A percentile compares a stretch with the other conserved stretches of the same genome.
Evolutionary conservation across 2,797 vertebrate species (phyloP).

Genomic region (Pterois miles): DNA sequence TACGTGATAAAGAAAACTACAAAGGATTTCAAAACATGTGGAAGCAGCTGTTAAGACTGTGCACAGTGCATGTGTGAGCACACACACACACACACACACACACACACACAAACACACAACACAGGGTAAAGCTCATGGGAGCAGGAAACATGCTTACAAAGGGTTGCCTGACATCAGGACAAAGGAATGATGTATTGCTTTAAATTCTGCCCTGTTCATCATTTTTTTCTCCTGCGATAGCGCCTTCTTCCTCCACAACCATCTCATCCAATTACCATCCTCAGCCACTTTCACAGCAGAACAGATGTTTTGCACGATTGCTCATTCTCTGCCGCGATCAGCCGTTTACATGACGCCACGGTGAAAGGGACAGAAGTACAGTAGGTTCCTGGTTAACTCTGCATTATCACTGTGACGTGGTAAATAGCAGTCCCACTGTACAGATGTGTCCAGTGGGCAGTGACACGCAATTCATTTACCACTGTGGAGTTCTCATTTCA

Average conservation of each 20-base stretch:
- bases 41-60: background rate
- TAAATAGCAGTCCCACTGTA: background rate
- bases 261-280: constrained; percentile 42
- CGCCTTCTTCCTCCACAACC: constrained; percentile 14
- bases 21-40: background rate
- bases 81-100: background rate
- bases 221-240: constrained; percentile 26
- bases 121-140: constrained; percentile 48
- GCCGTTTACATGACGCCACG: background rate
- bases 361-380: background rate
- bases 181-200: constrained; percentile 57
- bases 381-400: background rate
- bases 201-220: constrained; percentile 57
- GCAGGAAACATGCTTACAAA: constrained; percentile 65
- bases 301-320: constrained; percentile 18
- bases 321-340: background rate
- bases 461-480: background rate
- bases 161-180: constrained; percentile 43
- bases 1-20: background rate
- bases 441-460: background rate
- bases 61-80: background rate
- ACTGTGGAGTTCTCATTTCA: background rate
- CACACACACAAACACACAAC: constrained; percentile 4
- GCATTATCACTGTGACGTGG: background rate
- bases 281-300: constrained; percentile 4